phyloP scores from a whole-genome alignment of 2,888 invertebrate species.

The Ormyrus pomaceus region DNA sequence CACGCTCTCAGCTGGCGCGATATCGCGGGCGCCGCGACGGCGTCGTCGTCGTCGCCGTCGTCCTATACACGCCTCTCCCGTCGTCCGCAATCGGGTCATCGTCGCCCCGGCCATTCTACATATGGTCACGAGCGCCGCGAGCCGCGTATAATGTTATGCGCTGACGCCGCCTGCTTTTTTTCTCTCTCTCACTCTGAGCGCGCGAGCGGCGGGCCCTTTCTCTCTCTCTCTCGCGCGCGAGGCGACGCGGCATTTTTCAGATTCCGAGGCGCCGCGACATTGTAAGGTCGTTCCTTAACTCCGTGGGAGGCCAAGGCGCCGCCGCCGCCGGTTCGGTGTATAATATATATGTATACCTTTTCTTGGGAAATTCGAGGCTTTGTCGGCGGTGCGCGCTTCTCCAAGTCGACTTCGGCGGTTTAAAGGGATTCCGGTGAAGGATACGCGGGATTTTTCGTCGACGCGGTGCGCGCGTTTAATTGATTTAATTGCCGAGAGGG shows the following conservation, averaged over 20 bases:
- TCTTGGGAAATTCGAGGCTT: not conserved
- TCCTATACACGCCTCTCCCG: constrained; percentile 52
- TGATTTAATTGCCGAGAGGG: no score
- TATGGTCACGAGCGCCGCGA: constrained; percentile 39
- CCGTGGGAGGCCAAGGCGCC: not conserved
- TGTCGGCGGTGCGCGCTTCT: no score
- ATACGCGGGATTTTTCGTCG: not conserved
- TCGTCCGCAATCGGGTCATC: constrained; percentile 66
- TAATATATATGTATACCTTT: no score
- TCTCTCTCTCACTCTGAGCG: not conserved
- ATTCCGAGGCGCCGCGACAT: constrained; percentile 38
- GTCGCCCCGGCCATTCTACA: constrained; percentile 48
- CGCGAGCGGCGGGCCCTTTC: not conserved
- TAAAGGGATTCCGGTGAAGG: no score
- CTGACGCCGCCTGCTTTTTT: not conserved
- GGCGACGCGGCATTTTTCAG: constrained; percentile 28
- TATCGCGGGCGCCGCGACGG: constrained; percentile 43
- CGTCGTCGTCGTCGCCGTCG: constrained; percentile 45
- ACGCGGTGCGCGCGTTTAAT: not conserved
- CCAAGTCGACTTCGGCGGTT: no score
- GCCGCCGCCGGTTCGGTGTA: no score
- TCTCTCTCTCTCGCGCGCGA: not conserved
- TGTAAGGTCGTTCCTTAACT: constrained; percentile 50
- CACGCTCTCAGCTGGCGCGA: constrained; percentile 3
- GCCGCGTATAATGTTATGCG: constrained; percentile 2